phyloP scores from a whole-genome alignment of 2,888 invertebrate genomes.

The Eristalis pertinax region DNA sequence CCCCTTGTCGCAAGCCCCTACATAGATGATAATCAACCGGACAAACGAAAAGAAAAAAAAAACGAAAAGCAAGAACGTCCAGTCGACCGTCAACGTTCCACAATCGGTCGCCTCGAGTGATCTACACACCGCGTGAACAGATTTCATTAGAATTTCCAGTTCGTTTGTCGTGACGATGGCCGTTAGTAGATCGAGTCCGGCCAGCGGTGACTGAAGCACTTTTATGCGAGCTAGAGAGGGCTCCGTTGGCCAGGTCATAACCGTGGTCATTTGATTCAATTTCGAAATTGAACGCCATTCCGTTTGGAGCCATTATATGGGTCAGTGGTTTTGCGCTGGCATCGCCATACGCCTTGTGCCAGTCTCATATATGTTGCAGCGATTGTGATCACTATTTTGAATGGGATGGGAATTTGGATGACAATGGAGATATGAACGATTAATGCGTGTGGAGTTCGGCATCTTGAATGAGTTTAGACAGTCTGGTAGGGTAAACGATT shows the following conservation, averaged over 20 bases:
- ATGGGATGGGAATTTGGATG: neutral
- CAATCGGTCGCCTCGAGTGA: constrained; percentile 42
- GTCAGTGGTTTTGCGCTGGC: constrained; percentile 42
- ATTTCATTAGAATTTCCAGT: constrained; percentile 58
- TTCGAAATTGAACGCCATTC: constrained; percentile 51
- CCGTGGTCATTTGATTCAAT: constrained; percentile 63
- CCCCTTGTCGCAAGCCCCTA: constrained; percentile 6
- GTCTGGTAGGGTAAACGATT: neutral
- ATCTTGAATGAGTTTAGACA: neutral
- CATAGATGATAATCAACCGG: constrained; percentile 35
- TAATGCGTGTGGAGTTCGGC: neutral
- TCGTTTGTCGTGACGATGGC: constrained; percentile 57
- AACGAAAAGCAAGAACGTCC: neutral
- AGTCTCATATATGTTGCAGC: neutral
- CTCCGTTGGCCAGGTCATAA: constrained; percentile 48
- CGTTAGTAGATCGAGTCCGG: constrained; percentile 20
- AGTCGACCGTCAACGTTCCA: constrained; percentile 10
- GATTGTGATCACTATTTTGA: neutral
- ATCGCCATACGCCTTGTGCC: constrained; percentile 30
- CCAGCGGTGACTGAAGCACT: constrained; percentile 17
- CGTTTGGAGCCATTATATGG: constrained; percentile 33
- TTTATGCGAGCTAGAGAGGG: constrained; percentile 18
- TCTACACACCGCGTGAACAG: constrained; percentile 31
- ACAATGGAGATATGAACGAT: constrained; percentile 1
- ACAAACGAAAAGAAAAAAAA: constrained; percentile 2